Percentiles rank a stretch among this genome's conserved stretches.
phyloP scores from a whole-genome alignment of 2,113 vertebrate genomes.

The Capreolus pygargus region DNA sequence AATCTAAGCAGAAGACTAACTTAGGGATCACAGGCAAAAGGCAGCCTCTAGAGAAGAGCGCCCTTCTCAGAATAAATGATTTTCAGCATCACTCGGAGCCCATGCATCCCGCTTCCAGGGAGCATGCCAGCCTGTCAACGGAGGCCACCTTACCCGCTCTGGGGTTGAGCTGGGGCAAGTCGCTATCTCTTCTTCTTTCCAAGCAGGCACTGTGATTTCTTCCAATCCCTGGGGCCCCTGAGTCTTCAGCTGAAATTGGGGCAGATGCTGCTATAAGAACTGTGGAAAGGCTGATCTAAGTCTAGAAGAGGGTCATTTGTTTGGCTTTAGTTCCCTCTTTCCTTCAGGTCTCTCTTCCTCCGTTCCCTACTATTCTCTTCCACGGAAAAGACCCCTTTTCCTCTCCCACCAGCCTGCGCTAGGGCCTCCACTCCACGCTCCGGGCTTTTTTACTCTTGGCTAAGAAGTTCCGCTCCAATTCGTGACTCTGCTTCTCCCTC shows the following conservation, averaged over 20 bases:
- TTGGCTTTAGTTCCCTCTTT: not conserved
- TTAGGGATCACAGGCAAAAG: not conserved
- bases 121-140: not conserved
- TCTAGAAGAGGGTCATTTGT: conserved; percentile 31
- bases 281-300: conserved; percentile 29
- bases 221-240: conserved; percentile 55
- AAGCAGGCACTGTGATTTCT: conserved; percentile 55
- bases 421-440: not conserved
- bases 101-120: not conserved
- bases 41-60: not conserved
- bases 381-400: not conserved
- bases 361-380: not conserved
- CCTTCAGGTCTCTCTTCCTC: not conserved
- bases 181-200: conserved; percentile 60
- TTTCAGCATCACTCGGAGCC: not conserved
- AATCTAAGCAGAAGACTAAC: not conserved
- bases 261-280: conserved; percentile 27
- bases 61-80: not conserved
- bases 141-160: conserved; percentile 72
- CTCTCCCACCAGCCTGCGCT: not conserved
- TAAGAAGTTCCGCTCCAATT: not conserved
- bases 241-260: conserved; percentile 65
- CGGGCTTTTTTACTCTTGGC: not conserved
- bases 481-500: not conserved
- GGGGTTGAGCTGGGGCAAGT: conserved; percentile 55